Base-by-base conservation (phyloP, 2,113 vertebrate species). In the Ctenodactylus gundi region DNA sequence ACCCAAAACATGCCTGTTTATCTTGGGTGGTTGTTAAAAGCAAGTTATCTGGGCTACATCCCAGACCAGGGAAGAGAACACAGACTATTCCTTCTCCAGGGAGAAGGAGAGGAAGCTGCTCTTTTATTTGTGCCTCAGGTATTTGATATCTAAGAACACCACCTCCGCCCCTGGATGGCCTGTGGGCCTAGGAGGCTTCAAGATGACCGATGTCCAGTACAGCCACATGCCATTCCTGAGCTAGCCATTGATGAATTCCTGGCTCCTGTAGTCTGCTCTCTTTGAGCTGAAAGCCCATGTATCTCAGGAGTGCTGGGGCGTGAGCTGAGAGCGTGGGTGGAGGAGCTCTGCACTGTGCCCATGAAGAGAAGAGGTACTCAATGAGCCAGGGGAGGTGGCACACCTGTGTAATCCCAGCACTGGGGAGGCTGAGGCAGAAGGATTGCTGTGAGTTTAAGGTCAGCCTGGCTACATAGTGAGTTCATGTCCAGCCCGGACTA, bases 251-350 rank as follows among this genome's bases (percentile, higher is more conserved):
- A n/a, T 39, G 34, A 51, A 15, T 27, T 14, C 9, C 27, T 31
- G 10, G 8, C 27, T 34, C 23, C 55, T 41, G 31, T 3, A 46
- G 29, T 18, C 57, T 29, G 21, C 36, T 1, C 8, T 67, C 68
- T 65, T 80, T 75, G 41, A 21, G 64, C 84, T 49, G 0, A 9
- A 62, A 55, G 23, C 6, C 1, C 2, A 0, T 2, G 23, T 2
- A 55, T 31, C 17, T 0, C 11, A 13, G 31, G 49, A 83, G 4
- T n/a, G 13, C 4, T 14, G 15, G 65, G 41, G 36, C 57, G 7
- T 1, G 39, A 46, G 44, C 1, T 11, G 60, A 76, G 29, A 7
- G 6, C 2, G 0, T 34, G 7, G 20, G 39, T 5, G 25, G 46
- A 31, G 29, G 27, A 3, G n/a, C 17, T 78, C 13, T 73, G 8